Evolutionary conservation across 2,888 invertebrate species (phyloP).

Genomic region (Caenorhabditis macrosperma): DNA sequence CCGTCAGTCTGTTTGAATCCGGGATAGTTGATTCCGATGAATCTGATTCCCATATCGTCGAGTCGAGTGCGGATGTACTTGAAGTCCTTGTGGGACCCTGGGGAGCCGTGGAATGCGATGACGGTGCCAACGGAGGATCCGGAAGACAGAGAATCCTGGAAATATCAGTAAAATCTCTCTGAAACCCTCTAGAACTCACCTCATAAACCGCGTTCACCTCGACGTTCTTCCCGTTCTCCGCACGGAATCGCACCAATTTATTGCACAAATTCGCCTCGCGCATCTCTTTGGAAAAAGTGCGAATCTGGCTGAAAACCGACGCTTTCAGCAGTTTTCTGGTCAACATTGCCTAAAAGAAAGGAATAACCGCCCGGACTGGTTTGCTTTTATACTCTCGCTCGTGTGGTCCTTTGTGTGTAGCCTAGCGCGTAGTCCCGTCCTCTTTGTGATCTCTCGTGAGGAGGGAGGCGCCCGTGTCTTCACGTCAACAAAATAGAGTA

Average conservation of each 20-base stretch:
- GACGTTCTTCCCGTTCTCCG: conserved; percentile 23
- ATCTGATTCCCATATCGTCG: conserved; percentile 58
- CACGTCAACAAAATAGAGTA: neutral
- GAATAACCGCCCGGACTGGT: neutral
- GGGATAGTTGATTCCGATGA: conserved; percentile 72
- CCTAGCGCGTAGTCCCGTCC: conserved; percentile 11
- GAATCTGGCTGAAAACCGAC: conserved; percentile 3
- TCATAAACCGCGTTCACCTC: conserved; percentile 55
- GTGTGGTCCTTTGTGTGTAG: conserved; percentile 15
- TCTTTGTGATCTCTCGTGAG: neutral
- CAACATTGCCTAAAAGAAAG: neutral
- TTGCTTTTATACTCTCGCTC: conserved; percentile 1
- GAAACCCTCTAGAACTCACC: conserved; percentile 1
- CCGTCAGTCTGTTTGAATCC: conserved; percentile 60
- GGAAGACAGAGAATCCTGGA: conserved; percentile 62
- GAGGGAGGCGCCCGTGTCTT: neutral
- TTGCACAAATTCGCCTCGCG: conserved; percentile 30
- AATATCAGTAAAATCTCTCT: neutral
- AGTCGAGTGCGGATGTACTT: conserved; percentile 66
- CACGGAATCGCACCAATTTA: conserved; percentile 26
- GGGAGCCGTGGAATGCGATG: conserved; percentile 67
- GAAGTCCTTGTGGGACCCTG: conserved; percentile 71
- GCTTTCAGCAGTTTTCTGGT: conserved; percentile 1
- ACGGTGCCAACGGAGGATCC: conserved; percentile 67
- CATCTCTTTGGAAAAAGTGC: conserved; percentile 28